Base-by-base conservation (phyloP, 2,797 vertebrate genomes). In the Micropoecilia bifurca region DNA sequence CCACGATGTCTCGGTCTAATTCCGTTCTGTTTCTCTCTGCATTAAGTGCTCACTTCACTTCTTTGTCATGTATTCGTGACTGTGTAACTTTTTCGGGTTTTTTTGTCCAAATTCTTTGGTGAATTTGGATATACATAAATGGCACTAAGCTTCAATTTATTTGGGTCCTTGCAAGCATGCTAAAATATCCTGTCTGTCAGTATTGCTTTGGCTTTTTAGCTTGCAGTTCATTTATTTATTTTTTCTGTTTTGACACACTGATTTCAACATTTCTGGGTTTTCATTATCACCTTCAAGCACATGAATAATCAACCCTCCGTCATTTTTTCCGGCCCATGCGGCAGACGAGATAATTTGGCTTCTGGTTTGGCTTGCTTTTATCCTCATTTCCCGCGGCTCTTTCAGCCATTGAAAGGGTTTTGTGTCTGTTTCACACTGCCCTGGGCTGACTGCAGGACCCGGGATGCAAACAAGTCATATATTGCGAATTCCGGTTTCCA, bases 341-440 rank as follows among this genome's bases (percentile, higher is more conserved):
- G 87, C 87, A 85, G 91, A 89, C 77, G 66, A 53, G 76, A 88
- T 88, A 85, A 88, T 87, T 81, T 79, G 69, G 87, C 88, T 93
- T 87, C 83, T 91, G 80, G 86, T 91, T 94, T 95, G 91, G 91
- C 92, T 95, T 92, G 89, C 92, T 94, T 94, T 89, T 74, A 77
- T 84, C 86, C 87, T 91, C 88, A 85, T 89, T 84, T 92, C 85
- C 89, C 92, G 90, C 92, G 91, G 93, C 95, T 95, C 95, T 96
- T 96, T 95, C 94, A 92, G 89, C 87, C 89, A 74, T 87, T 92
- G 94, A 95, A 96, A 95, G 95, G 94, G 93, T 94, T 95, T 95
- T 96, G 95, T 95, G 94, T 96, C 95, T 95, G 94, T 93, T 90
- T 90, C 94, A 89, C 92, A 91, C 95, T 95, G 95, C 89, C 88